Evolutionary conservation across 2,888 invertebrate genomes (phyloP).

Genomic region (Chorisops tibialis): DNA sequence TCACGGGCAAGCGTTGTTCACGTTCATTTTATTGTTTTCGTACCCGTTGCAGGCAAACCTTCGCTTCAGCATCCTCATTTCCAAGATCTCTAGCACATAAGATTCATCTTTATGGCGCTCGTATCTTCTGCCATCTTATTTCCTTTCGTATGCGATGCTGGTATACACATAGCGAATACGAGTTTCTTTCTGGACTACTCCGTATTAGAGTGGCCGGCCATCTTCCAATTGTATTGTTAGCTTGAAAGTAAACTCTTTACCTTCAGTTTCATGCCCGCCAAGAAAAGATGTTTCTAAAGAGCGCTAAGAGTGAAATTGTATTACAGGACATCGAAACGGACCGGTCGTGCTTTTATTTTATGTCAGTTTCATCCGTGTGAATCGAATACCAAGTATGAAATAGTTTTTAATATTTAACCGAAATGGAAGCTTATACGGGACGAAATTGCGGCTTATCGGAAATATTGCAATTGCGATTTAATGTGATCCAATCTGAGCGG

Average conservation of each 20-base stretch:
- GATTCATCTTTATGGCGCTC: conserved; percentile 30
- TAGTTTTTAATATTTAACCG: conserved; percentile 32
- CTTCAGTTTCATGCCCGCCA: not conserved
- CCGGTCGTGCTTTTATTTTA: conserved; percentile 31
- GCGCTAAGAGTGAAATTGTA: conserved; percentile 33
- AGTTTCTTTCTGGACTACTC: not conserved
- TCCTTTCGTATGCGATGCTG: not conserved
- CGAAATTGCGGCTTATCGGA: conserved; percentile 32
- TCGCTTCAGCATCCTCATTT: conserved; percentile 20
- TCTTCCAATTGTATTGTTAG: conserved; percentile 21
- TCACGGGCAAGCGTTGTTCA: conserved; percentile 31
- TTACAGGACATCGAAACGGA: conserved; percentile 17
- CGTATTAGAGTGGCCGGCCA: not conserved
- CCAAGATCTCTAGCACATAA: conserved; percentile 26
- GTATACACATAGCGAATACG: not conserved
- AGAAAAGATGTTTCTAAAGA: conserved; percentile 30
- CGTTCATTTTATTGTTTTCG: conserved; percentile 32
- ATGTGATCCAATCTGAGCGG: conserved; percentile 38
- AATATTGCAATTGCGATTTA: conserved; percentile 40
- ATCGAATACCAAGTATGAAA: conserved; percentile 29
- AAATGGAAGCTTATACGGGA: conserved; percentile 12
- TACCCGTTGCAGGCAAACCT: conserved; percentile 23
- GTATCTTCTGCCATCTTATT: not conserved
- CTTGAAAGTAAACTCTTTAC: conserved; percentile 21
- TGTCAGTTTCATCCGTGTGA: conserved; percentile 31